Evolutionary conservation across 2,113 vertebrate species (phyloP).

Genomic region (Thymallus thymallus): DNA sequence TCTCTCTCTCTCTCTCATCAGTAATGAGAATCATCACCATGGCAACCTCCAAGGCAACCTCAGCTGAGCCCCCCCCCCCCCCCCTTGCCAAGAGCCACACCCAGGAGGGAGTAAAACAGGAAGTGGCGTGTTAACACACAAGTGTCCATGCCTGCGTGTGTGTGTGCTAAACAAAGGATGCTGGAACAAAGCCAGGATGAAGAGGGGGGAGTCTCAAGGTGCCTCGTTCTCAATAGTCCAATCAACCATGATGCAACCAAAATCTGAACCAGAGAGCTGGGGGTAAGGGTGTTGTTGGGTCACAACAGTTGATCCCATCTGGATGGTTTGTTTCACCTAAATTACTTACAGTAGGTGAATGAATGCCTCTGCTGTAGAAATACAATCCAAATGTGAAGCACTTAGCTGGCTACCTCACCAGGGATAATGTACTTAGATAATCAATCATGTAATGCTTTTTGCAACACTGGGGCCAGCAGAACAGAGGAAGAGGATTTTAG

Average conservation of each 20-base stretch:
- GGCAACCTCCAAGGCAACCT: constrained; percentile 69
- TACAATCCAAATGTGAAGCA: constrained; percentile 34
- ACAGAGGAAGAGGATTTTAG: constrained; percentile 27
- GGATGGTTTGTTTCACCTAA: neutral
- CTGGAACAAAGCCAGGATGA: neutral
- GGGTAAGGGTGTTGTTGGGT: neutral
- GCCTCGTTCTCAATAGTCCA: neutral
- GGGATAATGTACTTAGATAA: constrained; percentile 47
- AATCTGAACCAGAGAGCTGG: neutral
- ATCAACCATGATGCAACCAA: neutral
- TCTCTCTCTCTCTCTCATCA: neutral
- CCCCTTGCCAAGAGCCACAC: constrained; percentile 61
- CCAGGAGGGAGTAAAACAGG: constrained; percentile 59
- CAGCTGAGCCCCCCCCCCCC: constrained; percentile 43
- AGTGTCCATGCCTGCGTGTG: neutral
- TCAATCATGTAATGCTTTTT: constrained; percentile 59
- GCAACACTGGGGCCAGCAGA: constrained; percentile 8
- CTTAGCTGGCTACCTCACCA: constrained; percentile 32
- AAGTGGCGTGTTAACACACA: constrained; percentile 38
- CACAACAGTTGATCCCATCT: constrained; percentile 22
- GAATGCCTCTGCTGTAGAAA: constrained; percentile 7
- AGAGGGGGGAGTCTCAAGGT: neutral
- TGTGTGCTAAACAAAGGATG: neutral
- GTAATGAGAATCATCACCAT: constrained; percentile 60
- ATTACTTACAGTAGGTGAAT: constrained; percentile 3